phyloP scores from a whole-genome alignment of 2,113 vertebrate species.

The Prionailurus bengalensis region DNA sequence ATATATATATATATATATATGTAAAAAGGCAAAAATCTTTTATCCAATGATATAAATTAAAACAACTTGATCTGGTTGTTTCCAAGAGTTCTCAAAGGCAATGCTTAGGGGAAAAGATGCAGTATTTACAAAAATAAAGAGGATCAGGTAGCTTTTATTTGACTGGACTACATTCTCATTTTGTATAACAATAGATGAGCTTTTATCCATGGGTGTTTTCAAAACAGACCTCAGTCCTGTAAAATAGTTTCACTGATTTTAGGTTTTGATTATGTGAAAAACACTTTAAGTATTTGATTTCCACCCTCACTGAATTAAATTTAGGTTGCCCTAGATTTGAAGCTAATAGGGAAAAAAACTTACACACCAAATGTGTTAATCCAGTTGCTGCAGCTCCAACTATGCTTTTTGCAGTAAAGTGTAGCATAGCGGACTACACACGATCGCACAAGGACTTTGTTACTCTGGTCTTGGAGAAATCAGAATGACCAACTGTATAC shows the following conservation, averaged over 20 bases:
- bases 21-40: background rate
- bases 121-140: background rate
- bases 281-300: background rate
- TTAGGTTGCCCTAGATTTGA: constrained; percentile 58
- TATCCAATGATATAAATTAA: background rate
- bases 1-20: too few relatives aligned
- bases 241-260: background rate
- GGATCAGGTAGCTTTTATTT: background rate
- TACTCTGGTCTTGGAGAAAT: background rate
- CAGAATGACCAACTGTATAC: background rate
- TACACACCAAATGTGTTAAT: background rate
- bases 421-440: background rate
- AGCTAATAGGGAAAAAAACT: background rate
- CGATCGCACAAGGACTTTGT: background rate
- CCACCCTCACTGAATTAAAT: constrained; percentile 35
- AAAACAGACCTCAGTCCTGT: background rate
- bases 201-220: background rate
- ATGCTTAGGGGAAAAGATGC: background rate
- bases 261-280: constrained; percentile 20
- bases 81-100: background rate
- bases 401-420: background rate
- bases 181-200: background rate
- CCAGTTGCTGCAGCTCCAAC: background rate
- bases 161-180: constrained; percentile 8
- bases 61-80: background rate